These are phyloP conservation scores for Fratercula arctica DNA, from an alignment of 2,797 vertebrate genomes.

Conservation along the genomic window DNA sequence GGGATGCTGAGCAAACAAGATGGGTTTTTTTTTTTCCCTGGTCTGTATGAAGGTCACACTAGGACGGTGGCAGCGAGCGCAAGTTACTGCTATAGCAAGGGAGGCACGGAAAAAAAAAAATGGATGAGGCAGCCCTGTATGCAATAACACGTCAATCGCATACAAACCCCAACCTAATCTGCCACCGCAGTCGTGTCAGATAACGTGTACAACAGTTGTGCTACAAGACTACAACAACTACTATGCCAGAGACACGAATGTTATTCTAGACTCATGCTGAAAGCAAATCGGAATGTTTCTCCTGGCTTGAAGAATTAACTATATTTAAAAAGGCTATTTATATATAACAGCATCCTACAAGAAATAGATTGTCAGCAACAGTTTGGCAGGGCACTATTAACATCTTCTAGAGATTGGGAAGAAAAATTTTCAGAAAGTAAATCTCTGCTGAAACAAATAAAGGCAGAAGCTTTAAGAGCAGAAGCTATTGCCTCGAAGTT, in stretches of 20 bases:
- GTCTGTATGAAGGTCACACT: slow-evolving; percentile 62
- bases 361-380: slow-evolving; percentile 28
- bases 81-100: slow-evolving; percentile 4
- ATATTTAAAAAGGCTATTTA: neutral
- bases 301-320: neutral
- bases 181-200: neutral
- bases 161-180: neutral
- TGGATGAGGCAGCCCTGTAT: neutral
- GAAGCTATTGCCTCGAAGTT: slow-evolving; percentile 3
- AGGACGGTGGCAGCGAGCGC: neutral
- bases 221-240: neutral
- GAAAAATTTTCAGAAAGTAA: slow-evolving; percentile 5
- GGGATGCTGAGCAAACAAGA: slow-evolving; percentile 59
- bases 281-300: slow-evolving; percentile 19
- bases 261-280: neutral
- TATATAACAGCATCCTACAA: slow-evolving; percentile 14
- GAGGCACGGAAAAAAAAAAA: neutral
- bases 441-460: slow-evolving; percentile 12
- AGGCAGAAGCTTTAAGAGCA: neutral
- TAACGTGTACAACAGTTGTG: slow-evolving; percentile 5
- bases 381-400: slow-evolving; percentile 6
- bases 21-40: neutral
- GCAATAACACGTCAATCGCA: slow-evolving; percentile 19
- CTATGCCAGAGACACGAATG: slow-evolving; percentile 1
- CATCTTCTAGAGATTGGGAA: neutral